Evolutionary conservation across 2,797 vertebrate genomes (phyloP), one percentile per base, ranked within the genome.

Genomic region (Pseudochromis fuscus): DNA sequence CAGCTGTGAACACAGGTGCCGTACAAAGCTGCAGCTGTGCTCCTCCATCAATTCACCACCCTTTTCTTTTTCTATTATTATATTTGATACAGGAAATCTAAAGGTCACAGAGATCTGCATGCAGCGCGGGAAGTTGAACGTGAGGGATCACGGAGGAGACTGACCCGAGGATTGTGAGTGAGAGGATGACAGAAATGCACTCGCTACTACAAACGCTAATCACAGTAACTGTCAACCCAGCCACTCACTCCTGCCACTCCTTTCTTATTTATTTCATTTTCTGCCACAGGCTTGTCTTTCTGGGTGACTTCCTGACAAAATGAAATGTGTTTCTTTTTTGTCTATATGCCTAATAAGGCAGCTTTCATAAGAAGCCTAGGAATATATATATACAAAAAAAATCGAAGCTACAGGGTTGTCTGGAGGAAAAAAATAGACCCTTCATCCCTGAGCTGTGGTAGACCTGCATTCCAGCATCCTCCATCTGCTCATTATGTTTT

Each of bases 201-300:
- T 86, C 72, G 35, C 70, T 64, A 72, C 81, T 77, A 85, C 87
- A 82, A 90, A 87, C 71, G 69, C 79, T 90, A 90, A 91, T 93
- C 80, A 86, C 75, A 69, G 79, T 82, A 89, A 90, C 90, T 93
- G 90, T 90, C 90, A 91, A 49, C 65, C 44, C 48, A 67, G 77
- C 82, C 78, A 72, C 78, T 85, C 82, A 71, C 69, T 70, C 44
- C 80, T 88, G 87, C 79, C 83, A 84, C 70, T 83, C 84, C 57
- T 42, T 52, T 51, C 72, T 75, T 86, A 83, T 91, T 91, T 85
- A 88, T 87, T 86, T 86, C 55, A 81, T 84, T 84, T 82, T 78
- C 73, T 86, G 83, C 72, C 74, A 70, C 67, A 58, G 64, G 67
- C 65, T 56, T 75, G 85, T 78, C 85, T 70, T 67, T 85, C 77